Percentiles rank a stretch among this genome's conserved stretches.
Evolutionary conservation across 1,140 invertebrate genomes (phyloP).

Genomic region (Drepana arcuata): DNA sequence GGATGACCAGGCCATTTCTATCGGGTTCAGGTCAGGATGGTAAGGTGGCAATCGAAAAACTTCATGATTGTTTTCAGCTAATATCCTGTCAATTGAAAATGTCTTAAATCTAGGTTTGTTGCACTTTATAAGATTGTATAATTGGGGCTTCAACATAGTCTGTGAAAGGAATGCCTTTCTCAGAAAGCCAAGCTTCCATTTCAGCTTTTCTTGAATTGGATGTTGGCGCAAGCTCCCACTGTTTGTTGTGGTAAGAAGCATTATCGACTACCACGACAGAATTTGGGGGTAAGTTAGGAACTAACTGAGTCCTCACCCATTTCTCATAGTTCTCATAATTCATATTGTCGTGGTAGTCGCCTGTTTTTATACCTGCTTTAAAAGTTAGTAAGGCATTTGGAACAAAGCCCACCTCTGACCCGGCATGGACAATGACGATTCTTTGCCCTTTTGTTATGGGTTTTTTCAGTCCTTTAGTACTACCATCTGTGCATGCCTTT

Average conservation of each 20-base stretch:
- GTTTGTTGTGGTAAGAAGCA: slow-evolving; percentile 10
- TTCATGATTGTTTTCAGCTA: background rate
- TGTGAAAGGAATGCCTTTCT: slow-evolving; percentile 7
- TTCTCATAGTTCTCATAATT: slow-evolving; percentile 12
- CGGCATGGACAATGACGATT: slow-evolving; percentile 6
- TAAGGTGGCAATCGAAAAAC: background rate
- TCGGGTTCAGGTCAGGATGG: background rate
- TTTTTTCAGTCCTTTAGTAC: slow-evolving; percentile 5
- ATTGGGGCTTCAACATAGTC: background rate
- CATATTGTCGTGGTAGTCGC: slow-evolving; percentile 13
- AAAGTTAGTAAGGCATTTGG: slow-evolving; percentile 9
- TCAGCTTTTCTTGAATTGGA: slow-evolving; percentile 3
- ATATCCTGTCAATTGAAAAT: background rate
- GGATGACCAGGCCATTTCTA: background rate
- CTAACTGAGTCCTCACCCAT: slow-evolving; percentile 11
- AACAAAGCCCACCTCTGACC: slow-evolving; percentile 4
- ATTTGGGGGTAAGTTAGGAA: slow-evolving; percentile 14
- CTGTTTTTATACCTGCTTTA: slow-evolving; percentile 9
- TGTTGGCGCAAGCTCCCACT: slow-evolving; percentile 6
- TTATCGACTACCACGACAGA: slow-evolving; percentile 15
- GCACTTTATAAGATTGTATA: background rate
- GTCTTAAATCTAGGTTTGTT: background rate
- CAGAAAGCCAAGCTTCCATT: slow-evolving; percentile 12
- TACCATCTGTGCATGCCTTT: background rate
- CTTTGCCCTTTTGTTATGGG: background rate